phyloP scores from a whole-genome alignment of 2,113 vertebrate species.

The Sporophila hypoxantha region DNA sequence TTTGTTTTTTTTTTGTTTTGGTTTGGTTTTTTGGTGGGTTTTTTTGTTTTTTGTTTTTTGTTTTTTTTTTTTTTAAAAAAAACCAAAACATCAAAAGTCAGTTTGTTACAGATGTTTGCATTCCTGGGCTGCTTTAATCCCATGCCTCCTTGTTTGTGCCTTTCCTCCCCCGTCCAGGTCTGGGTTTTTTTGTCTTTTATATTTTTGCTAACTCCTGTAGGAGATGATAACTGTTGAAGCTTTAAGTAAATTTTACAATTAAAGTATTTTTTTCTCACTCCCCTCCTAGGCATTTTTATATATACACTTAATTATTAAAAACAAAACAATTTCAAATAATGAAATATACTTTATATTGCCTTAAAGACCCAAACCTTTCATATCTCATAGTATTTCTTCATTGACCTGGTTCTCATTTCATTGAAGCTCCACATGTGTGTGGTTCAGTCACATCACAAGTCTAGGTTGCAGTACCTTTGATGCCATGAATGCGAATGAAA shows the following conservation, averaged over 20 bases:
- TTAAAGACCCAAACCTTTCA: slow-evolving; percentile 69
- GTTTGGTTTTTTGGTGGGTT: not conserved
- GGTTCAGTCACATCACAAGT: slow-evolving; percentile 53
- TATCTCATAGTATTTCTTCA: slow-evolving; percentile 49
- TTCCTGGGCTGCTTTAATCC: slow-evolving; percentile 59
- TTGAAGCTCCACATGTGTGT: slow-evolving; percentile 45
- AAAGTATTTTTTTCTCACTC: slow-evolving; percentile 69
- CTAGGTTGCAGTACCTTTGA: slow-evolving; percentile 36
- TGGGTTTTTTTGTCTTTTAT: slow-evolving; percentile 54
- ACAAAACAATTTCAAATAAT: slow-evolving; percentile 53
- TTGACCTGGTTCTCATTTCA: slow-evolving; percentile 41
- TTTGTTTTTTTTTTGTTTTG: not conserved
- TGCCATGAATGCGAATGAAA: slow-evolving; percentile 17
- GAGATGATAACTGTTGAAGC: slow-evolving; percentile 64
- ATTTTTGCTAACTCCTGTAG: slow-evolving; percentile 60
- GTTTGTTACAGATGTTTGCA: slow-evolving; percentile 44
- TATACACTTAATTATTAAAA: slow-evolving; percentile 52
- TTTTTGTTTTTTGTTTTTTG: not conserved
- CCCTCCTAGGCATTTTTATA: slow-evolving; percentile 67
- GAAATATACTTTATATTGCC: slow-evolving; percentile 68
- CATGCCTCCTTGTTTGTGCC: slow-evolving; percentile 49
- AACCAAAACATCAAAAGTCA: not conserved
- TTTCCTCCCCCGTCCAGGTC: slow-evolving; percentile 39
- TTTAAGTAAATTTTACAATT: slow-evolving; percentile 67
- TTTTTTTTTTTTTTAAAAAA: not conserved